phyloP scores from a whole-genome alignment of 2,797 vertebrate genomes.

The Clangula hyemalis region DNA sequence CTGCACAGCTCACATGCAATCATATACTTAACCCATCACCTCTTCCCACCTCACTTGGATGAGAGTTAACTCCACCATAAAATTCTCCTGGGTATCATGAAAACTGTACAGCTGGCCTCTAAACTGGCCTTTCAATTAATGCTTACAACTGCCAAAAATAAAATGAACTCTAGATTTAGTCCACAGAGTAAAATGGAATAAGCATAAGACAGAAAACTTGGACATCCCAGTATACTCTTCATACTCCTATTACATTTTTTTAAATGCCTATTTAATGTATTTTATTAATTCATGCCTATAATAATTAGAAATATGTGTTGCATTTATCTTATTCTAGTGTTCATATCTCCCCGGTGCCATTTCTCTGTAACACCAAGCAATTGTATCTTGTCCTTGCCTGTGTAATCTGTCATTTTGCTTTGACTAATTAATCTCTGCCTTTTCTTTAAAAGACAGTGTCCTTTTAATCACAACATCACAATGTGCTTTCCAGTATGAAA shows the following conservation, averaged over 20 bases:
- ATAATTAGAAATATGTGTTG: not conserved
- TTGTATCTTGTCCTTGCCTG: not conserved
- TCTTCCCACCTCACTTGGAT: not conserved
- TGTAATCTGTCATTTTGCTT: conserved; percentile 21
- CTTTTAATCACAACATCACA: not conserved
- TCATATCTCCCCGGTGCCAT: not conserved
- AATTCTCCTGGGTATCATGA: not conserved
- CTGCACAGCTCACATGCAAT: not conserved
- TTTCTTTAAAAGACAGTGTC: not conserved
- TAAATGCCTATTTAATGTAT: not conserved
- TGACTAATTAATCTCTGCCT: conserved; percentile 40
- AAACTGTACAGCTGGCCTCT: not conserved
- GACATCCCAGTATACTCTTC: not conserved
- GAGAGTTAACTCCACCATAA: not conserved
- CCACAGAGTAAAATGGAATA: not conserved
- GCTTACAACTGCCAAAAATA: not conserved
- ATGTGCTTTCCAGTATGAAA: not conserved
- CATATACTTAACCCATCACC: not conserved
- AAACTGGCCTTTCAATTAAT: not conserved
- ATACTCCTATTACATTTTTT: not conserved
- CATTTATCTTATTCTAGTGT: not conserved
- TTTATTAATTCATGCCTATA: not conserved
- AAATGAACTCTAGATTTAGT: not conserved
- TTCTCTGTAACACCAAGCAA: not conserved
- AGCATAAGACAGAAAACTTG: not conserved